Evolutionary conservation across 2,113 vertebrate genomes (phyloP), one percentile per base, ranked within the genome.

Genomic region (Ardeotis arabs): DNA sequence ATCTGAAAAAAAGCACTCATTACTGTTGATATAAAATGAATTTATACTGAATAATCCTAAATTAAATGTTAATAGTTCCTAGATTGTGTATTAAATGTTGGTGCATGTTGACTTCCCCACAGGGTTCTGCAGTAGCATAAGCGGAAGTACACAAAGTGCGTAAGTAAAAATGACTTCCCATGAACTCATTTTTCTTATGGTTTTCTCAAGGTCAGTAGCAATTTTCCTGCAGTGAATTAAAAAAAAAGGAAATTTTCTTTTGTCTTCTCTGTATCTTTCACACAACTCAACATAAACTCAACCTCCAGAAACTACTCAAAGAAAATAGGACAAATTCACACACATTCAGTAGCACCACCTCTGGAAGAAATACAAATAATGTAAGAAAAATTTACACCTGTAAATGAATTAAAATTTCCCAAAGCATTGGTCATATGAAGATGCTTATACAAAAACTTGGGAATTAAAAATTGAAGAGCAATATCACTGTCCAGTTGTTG

Each of bases 51-150:
- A 96, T 90, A 95, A 92, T 89, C 21, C 23, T 39, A 85, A 93
- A 97, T 96, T 90, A 95, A 98, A 95, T 69, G 87, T 95, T 95
- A 95, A 95, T 85, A 89, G 55, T 75, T 92, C 69, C 83, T 88
- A 95, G 89, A 77, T 45, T 93, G 53, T 93, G n/a, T 93, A 64
- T 91, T 93, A 95, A 95, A 73, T 76, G 82, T 87, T 78, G 82
- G 28, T 47, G 33, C n/a, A 44, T 88, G 41, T 59, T 87, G 67
- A 74, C 22, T 85, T 92, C 79, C 53, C 92, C 45, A 21, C 12
- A 31, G 44, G 64, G 28, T 52, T 93, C 83, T 87, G 74, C 81
- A 92, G 75, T 31, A 93, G 69, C 12, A 37, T 92, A 92, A 82
- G 52, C 31, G 81, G 58, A 91, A 84, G 41, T 47, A 55, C 22